Conservation (phyloP, 2,797 vertebrate genomes). For the Phrynocephalus forsythii region DNA sequence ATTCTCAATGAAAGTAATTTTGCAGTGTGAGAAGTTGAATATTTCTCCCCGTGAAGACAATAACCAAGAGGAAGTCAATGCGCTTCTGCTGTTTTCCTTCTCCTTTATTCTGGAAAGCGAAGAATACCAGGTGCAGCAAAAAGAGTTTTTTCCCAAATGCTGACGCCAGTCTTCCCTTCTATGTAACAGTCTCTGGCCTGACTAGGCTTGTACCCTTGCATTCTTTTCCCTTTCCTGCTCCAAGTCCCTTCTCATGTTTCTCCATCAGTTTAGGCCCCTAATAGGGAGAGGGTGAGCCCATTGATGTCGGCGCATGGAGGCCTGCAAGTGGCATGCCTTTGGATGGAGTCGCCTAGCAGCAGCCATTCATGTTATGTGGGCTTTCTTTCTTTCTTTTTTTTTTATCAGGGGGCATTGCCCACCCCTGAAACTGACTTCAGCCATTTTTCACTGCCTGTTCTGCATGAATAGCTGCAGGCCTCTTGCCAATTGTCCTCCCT, state of each 20-base stretch:
- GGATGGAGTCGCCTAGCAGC: slow-evolving; percentile 84
- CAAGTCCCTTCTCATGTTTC: slow-evolving; percentile 80
- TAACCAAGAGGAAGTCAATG: slow-evolving; percentile 1
- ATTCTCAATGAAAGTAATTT: not conserved
- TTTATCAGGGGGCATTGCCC: slow-evolving; percentile 77
- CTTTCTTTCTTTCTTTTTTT: slow-evolving; percentile 76
- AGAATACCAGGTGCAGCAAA: not conserved
- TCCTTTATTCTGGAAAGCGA: slow-evolving; percentile 24
- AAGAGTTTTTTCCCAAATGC: not conserved
- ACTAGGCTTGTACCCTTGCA: slow-evolving; percentile 65
- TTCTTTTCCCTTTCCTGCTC: slow-evolving; percentile 75
- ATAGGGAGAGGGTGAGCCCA: slow-evolving; percentile 79
- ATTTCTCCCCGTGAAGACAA: slow-evolving; percentile 18
- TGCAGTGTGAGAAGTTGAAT: slow-evolving; percentile 47
- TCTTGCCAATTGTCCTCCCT: slow-evolving; percentile 83
- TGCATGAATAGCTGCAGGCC: slow-evolving; percentile 85
- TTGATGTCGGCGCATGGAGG: slow-evolving; percentile 80
- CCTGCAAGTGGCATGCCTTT: slow-evolving; percentile 80
- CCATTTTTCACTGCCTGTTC: slow-evolving; percentile 83
- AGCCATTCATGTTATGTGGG: slow-evolving; percentile 77
- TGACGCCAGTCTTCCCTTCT: slow-evolving; percentile 62
- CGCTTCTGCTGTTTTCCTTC: not conserved
- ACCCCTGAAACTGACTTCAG: slow-evolving; percentile 83
- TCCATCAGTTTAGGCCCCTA: slow-evolving; percentile 80
- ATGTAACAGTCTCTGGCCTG: slow-evolving; percentile 67